Percentiles rank a stretch among this genome's conserved stretches.
Evolutionary conservation across 2,888 invertebrate species (phyloP).

Genomic region (Brachycybe producta): DNA sequence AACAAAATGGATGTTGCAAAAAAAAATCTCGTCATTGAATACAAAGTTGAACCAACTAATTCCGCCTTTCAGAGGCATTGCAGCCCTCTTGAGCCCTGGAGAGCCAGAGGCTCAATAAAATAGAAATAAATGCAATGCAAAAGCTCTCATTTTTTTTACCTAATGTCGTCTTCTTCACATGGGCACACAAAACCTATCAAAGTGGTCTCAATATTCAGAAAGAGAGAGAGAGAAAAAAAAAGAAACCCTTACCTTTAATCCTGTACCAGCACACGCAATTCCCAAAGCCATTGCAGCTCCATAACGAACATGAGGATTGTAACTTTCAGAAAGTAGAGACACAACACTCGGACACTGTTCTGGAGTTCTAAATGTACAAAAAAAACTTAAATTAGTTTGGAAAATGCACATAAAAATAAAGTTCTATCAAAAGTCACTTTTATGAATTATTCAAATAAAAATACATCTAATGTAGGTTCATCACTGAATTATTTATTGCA

Average conservation of each 20-base stretch:
- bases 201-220: background rate
- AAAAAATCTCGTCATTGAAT: too few species aligned
- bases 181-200: background rate
- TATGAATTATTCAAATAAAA: background rate
- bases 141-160: too few species aligned
- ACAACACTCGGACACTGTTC: constrained; percentile 93
- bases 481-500: too few species aligned
- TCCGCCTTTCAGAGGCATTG: too few species aligned
- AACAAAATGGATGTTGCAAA: too few species aligned
- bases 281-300: constrained; percentile 99
- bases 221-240: background rate
- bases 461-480: too few species aligned
- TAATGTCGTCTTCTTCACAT: too few species aligned
- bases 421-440: background rate
- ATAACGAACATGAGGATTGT: constrained; percentile 97
- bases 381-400: constrained; percentile 3
- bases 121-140: too few species aligned
- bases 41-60: too few species aligned
- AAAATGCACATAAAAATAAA: too few species aligned
- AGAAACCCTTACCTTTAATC: constrained; percentile 46
- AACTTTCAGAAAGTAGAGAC: constrained; percentile 90
- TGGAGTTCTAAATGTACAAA: constrained; percentile 53
- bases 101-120: too few species aligned
- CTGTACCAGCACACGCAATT: constrained; percentile 96
- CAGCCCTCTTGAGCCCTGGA: too few species aligned